Base-by-base conservation (phyloP, 1,140 invertebrate genomes). In the Macrobrachium nipponense region DNA sequence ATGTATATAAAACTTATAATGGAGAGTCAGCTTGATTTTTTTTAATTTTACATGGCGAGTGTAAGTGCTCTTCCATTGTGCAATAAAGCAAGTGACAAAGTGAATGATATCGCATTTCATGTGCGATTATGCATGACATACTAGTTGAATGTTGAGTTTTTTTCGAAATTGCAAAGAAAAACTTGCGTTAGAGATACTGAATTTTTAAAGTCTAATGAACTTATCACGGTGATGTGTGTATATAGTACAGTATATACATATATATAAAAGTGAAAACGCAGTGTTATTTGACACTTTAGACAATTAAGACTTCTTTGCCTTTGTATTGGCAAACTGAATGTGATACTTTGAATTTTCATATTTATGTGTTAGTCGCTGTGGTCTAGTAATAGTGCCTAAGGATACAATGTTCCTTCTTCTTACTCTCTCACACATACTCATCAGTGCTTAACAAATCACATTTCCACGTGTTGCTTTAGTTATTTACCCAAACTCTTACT, bases 311-410 rank as follows among this genome's bases (percentile, higher is more conserved):
- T 23, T 23, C 17, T 23, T 73, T 73, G 70, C 17, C 27, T 73
- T 23, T 20, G 44, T 73, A 73, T 36, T 15, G 76, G 68, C 76
- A 78, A 78, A 59, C 58, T 86, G 83, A 86, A 72, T 86, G 83
- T 86, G 83, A 86, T 86, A 86, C 68, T 80, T 80, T 61, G 77
- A 51, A 86, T 70, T 86, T 51, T 75, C 80, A 70, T 80, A 80
- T 86, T 86, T 79, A 73, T 86, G 83, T 86, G 82, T 85, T 85
- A 86, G 83, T 86, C 77, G 76, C 83, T 86, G 83, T 86, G 83
- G 76, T 86, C 83, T 86, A 86, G 83, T 86, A 68, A 76, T 86
- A 86, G 83, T 86, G 83, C 83, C 83, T 86, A 86, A 86, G 83
- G 83, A 86, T 86, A 86, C 83, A 86, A 86, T 86, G 83, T 86